These are phyloP conservation scores for Andrena camellia DNA, from an alignment of 2,888 invertebrate genomes.

Conservation along the genomic window DNA sequence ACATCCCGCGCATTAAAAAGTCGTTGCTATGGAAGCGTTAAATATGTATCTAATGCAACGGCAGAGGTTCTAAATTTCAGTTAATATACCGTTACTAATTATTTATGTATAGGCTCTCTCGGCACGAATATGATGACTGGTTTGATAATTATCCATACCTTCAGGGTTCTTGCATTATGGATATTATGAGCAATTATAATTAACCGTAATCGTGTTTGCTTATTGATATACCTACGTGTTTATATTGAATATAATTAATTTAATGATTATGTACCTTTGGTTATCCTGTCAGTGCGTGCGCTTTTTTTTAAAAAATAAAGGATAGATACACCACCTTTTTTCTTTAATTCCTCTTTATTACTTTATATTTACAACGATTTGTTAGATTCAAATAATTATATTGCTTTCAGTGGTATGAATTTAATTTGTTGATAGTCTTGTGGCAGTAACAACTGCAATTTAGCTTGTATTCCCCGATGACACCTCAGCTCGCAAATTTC, in stretches of 20 bases:
- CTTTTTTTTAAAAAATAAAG: too few relatives aligned
- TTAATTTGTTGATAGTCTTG: constrained; percentile 8
- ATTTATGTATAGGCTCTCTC: background rate
- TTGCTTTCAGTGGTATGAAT: background rate
- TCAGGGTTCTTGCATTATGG: background rate
- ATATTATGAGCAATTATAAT: background rate
- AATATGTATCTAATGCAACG: background rate
- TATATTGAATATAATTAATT: background rate
- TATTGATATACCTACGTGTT: too few relatives aligned
- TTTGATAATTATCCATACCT: background rate
- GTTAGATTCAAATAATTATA: background rate
- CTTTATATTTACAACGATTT: background rate
- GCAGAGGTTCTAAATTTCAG: background rate
- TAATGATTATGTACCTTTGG: background rate
- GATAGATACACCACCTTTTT: too few relatives aligned
- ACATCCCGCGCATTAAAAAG: background rate
- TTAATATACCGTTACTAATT: background rate
- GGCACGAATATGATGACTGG: background rate
- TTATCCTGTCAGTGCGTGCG: background rate
- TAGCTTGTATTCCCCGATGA: background rate
- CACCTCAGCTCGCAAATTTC: background rate
- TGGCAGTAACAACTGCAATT: background rate
- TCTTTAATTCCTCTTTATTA: background rate
- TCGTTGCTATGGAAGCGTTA: too few relatives aligned
- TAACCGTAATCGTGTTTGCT: background rate